Evolutionary conservation across 2,797 vertebrate species (phyloP), one percentile per base, ranked within the genome.

Genomic region (Tinamus major): DNA sequence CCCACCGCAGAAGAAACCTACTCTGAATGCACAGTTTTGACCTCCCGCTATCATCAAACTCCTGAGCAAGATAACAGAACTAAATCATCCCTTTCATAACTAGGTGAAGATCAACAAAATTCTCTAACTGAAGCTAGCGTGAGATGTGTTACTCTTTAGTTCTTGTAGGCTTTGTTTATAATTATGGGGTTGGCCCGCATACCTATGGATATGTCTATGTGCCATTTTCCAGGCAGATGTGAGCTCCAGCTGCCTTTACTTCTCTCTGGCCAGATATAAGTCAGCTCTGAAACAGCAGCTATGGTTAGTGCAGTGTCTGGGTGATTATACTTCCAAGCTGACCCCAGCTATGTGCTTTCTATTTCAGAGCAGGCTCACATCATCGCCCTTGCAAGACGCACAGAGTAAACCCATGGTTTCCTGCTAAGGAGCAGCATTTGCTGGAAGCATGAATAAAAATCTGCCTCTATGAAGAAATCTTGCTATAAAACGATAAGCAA

Each of bases 231-330:
- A 89, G 51, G 49, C 72, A 77, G 68, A 82, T 79, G 56, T 77
- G 61, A 64, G 70, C 39, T 79, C 75, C 64, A 93, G 61, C 56
- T 90, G 63, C 68, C 71, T 77, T 9, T 79, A 29, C 29, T 63
- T 77, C 75, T 90, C 74, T 39, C 88, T 0, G 3, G 71, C 59
- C 63, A 93, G 70, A 84, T 41, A 67, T 46, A 67, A 91, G 78
- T 76, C 51, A 74, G 64, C 79, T 82, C 72, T 1, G 13, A 75
- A 85, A 89, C 79, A 93, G 76, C 65, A 95, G 92, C 72, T 68
- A 68, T 77, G 84, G 64, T 77, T 85, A 89, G 46, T 24, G 59
- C 63, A 74, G 39, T 84, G 13, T 31, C 31, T 51, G 59, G n/a
- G 23, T 51, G 93, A 86, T 90, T 76, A 37, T 65, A 56, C 23